Percentiles rank a stretch among this genome's conserved stretches.
phyloP scores from a whole-genome alignment of 2,797 vertebrate genomes.

The Brotula barbata region DNA sequence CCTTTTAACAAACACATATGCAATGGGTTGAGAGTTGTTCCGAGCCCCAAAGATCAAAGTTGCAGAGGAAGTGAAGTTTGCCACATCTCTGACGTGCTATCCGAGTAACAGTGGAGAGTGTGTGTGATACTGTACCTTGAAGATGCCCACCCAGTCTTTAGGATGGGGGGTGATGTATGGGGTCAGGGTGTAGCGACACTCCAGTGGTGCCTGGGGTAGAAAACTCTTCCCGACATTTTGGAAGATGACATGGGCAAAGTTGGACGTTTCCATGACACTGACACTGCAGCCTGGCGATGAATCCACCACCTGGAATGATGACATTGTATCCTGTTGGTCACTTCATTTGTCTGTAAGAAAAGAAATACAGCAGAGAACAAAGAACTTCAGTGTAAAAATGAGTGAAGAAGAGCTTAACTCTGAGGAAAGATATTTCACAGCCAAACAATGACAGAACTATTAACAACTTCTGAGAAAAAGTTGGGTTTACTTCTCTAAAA shows the following conservation, averaged over 20 bases:
- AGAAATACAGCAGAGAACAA: neutral
- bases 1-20: constrained; percentile 39
- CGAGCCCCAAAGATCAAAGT: constrained; percentile 8
- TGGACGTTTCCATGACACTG: constrained; percentile 89
- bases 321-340: constrained; percentile 80
- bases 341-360: constrained; percentile 67
- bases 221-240: constrained; percentile 98
- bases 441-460: no score
- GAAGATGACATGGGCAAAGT: constrained; percentile 99
- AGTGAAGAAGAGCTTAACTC: no score
- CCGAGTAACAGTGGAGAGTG: constrained; percentile 9
- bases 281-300: constrained; percentile 79
- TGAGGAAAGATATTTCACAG: no score
- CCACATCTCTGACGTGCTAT: constrained; percentile 22
- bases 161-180: constrained; percentile 90
- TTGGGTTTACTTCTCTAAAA: no score
- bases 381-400: no score
- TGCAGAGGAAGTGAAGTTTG: neutral
- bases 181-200: constrained; percentile 95
- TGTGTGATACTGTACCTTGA: constrained; percentile 89
- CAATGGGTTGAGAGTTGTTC: constrained; percentile 26
- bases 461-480: no score
- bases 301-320: constrained; percentile 89
- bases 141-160: constrained; percentile 99
- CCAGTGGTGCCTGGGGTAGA: constrained; percentile 90